Base-by-base conservation (phyloP, 2,888 invertebrate genomes). In the Clitarchus hookeri region DNA sequence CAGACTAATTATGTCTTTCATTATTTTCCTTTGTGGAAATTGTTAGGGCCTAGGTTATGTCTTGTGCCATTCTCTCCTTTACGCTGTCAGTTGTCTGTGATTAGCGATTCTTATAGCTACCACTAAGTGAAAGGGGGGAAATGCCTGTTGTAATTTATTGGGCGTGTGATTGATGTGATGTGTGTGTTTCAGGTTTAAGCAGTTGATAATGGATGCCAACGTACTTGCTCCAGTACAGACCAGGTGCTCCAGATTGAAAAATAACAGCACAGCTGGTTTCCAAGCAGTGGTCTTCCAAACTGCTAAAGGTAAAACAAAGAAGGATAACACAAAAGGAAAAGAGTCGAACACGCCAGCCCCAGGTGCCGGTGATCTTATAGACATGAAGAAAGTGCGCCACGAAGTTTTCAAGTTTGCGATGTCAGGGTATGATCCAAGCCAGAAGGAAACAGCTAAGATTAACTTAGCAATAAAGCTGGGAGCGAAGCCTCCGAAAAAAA, bases 371-470 rank as follows among this genome's bases (percentile, higher is more conserved):
- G 91, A 91, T 83, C 94, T 95, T 89, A 92, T 96, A 88, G 95
- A 96, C 89, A 94, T 98, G 89, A 96, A 96, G 89, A 94, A 93
- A 89, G 95, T 96, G 0, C 93, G 96, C 85, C 95, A 95, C 91
- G 98, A 98, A 90, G 94, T 98, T 8, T 94, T 96, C 12, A 97
- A 96, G 90, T 96, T 97, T 91, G 97, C 97, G 54, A 95, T 96
- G 92, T 94, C 94, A 44, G 97, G 96, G 85, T 94, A 97, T 86
- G 93, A 94, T 86, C 92, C 94, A 4, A 92, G 93, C 16, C 95
- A 95, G 90, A 96, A 96, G 89, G 94, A 95, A 89, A 94, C 96
- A 90, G 96, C 96, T n/a, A 96, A 96, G 92, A 93, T 96, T 82
- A 95, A 95, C 8, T 91, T 96, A 25, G 95, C 96, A 0, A 93